Conservation (phyloP, 2,888 invertebrate genomes). For the Erebia ligea region DNA sequence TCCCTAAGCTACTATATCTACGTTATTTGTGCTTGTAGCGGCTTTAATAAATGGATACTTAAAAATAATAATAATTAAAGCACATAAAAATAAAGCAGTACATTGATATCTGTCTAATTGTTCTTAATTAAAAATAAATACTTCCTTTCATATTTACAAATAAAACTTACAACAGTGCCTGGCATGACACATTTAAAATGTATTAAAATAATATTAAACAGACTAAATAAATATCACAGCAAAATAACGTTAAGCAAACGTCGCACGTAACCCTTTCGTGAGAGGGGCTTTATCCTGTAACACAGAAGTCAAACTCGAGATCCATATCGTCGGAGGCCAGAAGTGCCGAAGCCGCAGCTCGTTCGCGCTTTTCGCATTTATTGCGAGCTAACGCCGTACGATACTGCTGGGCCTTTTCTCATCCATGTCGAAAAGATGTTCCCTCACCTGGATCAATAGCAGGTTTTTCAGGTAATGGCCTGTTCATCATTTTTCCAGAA, state of each 20-base stretch:
- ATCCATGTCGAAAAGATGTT: slow-evolving; percentile 63
- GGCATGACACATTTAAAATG: slow-evolving; percentile 57
- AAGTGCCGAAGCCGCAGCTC: slow-evolving; percentile 32
- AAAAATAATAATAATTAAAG: slow-evolving; percentile 9
- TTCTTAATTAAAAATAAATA: slow-evolving; percentile 48
- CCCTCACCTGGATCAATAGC: slow-evolving; percentile 66
- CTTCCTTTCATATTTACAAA: slow-evolving; percentile 64
- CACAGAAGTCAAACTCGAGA: slow-evolving; percentile 50
- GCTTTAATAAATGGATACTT: neutral
- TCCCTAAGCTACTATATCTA: neutral
- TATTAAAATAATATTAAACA: slow-evolving; percentile 63
- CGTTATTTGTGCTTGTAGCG: neutral
- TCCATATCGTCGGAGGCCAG: slow-evolving; percentile 34
- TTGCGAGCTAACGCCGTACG: slow-evolving; percentile 16
- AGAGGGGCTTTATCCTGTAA: slow-evolving; percentile 37
- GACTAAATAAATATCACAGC: slow-evolving; percentile 78
- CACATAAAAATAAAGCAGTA: slow-evolving; percentile 25
- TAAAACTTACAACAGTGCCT: slow-evolving; percentile 54
- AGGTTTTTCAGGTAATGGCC: slow-evolving; percentile 88
- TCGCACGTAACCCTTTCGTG: slow-evolving; percentile 39
- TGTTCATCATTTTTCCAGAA: slow-evolving; percentile 85
- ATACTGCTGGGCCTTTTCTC: slow-evolving; percentile 46
- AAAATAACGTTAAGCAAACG: slow-evolving; percentile 62
- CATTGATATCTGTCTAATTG: slow-evolving; percentile 23
- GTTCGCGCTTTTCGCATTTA: slow-evolving; percentile 10